Evolutionary conservation across 1,140 invertebrate species (phyloP), one percentile per base, ranked within the genome.

Genomic region (Holotrichia oblita): DNA sequence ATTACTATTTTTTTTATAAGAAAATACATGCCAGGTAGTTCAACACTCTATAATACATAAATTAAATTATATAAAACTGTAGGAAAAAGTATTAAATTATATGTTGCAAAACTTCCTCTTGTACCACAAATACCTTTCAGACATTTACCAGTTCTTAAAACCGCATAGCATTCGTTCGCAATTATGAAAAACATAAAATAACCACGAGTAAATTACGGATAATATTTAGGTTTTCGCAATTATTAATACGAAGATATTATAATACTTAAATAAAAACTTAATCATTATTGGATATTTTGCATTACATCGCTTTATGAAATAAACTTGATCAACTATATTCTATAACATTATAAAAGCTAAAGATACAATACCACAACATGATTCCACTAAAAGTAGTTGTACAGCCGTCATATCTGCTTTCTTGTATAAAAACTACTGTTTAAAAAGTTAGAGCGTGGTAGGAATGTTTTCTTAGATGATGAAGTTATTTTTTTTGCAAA

Each of bases 51-150:
- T 17, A 17, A 55, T 55, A 55, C 14, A 55, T 55, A 55, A 55
- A 55, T 55, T 55, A n/a, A 55, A 55, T 55, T 55, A 55, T 55
- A 55, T 55, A 55, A 55, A 55, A 17, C 48, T 3, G 17, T 4
- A 55, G 14, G 48, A 55, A 55, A 17, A 55, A 55, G 48, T 55
- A 55, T 55, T 55, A 55, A 55, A 55, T 55, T 55, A 55, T 55
- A 55, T 17, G 48, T 55, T 55, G 48, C 48, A 55, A 17, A 55
- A 55, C 17, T 55, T 55, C 48, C 48, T 55, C 48, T 55, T n/a
- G 14, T 17, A 55, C 48, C 48, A 17, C 48, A 17, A 55, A 55
- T 55, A 55, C n/a, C 48, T 55, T 55, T 55, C 48, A 55, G 48
- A 17, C 6, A 55, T 55, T 55, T 55, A 55, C 48, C 48, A n/a